These are phyloP conservation scores for Alitta virens DNA, from an alignment of 2,888 invertebrate species.

Conservation along the genomic window DNA sequence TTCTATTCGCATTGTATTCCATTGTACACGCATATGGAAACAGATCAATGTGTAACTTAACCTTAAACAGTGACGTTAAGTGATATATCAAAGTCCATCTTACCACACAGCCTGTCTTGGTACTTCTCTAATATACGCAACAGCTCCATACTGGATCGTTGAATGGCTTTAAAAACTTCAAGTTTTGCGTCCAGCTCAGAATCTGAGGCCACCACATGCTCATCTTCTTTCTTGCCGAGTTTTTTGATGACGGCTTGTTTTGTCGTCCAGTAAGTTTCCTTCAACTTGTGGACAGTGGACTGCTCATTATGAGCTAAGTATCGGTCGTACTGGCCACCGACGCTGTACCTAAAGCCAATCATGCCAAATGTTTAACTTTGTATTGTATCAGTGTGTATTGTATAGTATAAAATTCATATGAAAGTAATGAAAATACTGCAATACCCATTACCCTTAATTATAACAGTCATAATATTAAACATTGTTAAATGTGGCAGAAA, in stretches of 20 bases:
- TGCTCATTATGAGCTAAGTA: conserved; percentile 61
- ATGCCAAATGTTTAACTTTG: no score
- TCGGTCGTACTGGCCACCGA: conserved; percentile 57
- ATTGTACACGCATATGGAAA: no score
- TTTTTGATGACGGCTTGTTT: conserved; percentile 91
- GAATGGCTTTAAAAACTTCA: conserved; percentile 71
- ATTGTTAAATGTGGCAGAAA: no score
- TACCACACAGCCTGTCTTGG: conserved; percentile 85
- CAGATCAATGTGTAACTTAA: no score
- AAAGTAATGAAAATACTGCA: no score
- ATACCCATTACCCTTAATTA: no score
- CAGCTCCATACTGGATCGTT: conserved; percentile 82
- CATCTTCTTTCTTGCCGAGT: conserved; percentile 95
- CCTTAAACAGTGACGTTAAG: no score
- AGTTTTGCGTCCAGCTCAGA: conserved; percentile 95
- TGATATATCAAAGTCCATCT: conserved; percentile 37
- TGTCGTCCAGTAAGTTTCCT: conserved; percentile 95
- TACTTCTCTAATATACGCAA: conserved; percentile 88
- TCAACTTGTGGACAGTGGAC: conserved; percentile 55
- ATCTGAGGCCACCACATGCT: conserved; percentile 93
- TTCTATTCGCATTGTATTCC: no score
- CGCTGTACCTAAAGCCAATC: no score
- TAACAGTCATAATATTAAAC: no score
- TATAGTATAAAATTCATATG: no score
- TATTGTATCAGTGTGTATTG: no score